Base-by-base conservation (phyloP, 2,113 vertebrate species). In the Phrynosoma blainvillii region DNA sequence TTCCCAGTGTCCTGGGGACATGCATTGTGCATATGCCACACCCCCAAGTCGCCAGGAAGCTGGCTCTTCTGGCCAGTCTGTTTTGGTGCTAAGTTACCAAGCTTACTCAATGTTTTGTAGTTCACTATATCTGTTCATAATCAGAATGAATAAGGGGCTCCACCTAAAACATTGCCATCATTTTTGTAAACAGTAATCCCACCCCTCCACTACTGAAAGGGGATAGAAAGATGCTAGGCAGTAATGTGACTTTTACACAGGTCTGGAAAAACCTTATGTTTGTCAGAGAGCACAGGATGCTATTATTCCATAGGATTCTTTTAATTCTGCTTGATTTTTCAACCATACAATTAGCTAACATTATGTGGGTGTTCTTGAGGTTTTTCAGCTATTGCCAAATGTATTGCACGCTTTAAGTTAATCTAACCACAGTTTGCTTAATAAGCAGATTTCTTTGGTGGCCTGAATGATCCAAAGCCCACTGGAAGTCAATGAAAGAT, bases 361-460 rank as follows among this genome's bases (percentile, higher is more conserved):
- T 85, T 59, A 78, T 62, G 81, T 0, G 0, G 47, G 62, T 59
- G 59, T 11, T 89, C 30, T 75, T 88, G 30, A 42, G 40, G 52
- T n/a, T 81, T 66, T 18, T 82, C 76, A 47, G 36, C 47, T 88
- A 91, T 93, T 88, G 84, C 87, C 66, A 76, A 32, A 89, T 42
- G 16, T 87, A 12, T 4, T 88, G 87, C 78, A 80, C 40, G n/a
- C 20, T 54, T 8, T 18, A 27, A 13, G 27, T 78, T 86, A 79
- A 74, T 87, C 47, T 76, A 59, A 42, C 80, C 27, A 2, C 16
- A 66, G 54, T 52, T 81, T 78, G 84, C 30, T 84, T 91, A 88
- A 65, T 59, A 77, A 65, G 84, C 77, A 89, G 47, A 54, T n/a
- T 30, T 89, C 84, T 40, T 42, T 68, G 3, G 10, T 85, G 74